A percentile compares a stretch with the other conserved stretches of the same genome.
Evolutionary conservation across 2,113 vertebrate species (phyloP).

Genomic region (Cathartes aura): DNA sequence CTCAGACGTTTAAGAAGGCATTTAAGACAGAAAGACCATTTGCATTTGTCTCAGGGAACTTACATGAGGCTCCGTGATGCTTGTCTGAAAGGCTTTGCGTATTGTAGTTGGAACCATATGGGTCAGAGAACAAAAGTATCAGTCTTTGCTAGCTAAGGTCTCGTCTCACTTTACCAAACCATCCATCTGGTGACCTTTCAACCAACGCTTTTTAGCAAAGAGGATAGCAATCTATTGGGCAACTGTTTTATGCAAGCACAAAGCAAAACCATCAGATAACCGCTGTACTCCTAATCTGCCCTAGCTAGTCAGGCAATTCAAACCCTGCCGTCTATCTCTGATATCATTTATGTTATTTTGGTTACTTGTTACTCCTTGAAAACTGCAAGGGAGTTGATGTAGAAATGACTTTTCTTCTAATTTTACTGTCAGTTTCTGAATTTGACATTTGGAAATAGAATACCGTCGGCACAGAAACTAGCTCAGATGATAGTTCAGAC

Average conservation of each 20-base stretch:
- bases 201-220: neutral
- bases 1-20: neutral
- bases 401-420: neutral
- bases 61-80: neutral
- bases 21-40: neutral
- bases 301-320: neutral
- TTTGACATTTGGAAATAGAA: neutral
- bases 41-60: neutral
- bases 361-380: neutral
- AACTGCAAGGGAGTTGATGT: neutral
- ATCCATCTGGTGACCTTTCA: neutral
- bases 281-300: neutral
- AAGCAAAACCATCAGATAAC: neutral
- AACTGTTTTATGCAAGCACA: neutral
- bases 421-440: neutral
- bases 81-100: neutral
- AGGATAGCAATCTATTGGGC: neutral
- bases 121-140: neutral
- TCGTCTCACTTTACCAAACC: neutral
- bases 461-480: neutral
- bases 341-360: neutral
- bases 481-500: neutral
- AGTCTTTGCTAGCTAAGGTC: neutral
- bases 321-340: neutral
- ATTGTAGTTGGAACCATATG: neutral